Percentiles rank a stretch among this genome's conserved stretches.
Conservation (phyloP, 2,888 invertebrate species). For the Pollenia amentaria region DNA sequence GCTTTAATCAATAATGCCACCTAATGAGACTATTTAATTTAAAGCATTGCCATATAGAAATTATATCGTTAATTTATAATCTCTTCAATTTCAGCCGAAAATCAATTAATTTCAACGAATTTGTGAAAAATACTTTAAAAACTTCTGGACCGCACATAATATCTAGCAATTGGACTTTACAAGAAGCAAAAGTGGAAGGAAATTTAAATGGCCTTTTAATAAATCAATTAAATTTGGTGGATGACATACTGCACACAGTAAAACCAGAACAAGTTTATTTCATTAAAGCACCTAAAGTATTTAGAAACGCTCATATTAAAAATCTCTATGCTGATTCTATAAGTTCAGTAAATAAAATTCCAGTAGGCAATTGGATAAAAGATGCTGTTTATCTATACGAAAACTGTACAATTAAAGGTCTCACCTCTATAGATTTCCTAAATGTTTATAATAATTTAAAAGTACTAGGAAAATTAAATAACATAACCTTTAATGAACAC, state of each 20-base stretch:
- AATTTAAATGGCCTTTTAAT: conserved; percentile 82
- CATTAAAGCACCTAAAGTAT: conserved; percentile 84
- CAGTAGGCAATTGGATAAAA: conserved; percentile 85
- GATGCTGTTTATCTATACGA: conserved; percentile 84
- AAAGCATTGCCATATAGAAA: conserved; percentile 1
- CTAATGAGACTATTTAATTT: neutral
- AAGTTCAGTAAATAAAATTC: conserved; percentile 84
- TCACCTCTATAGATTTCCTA: conserved; percentile 80
- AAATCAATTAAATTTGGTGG: conserved; percentile 85
- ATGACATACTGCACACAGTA: conserved; percentile 85
- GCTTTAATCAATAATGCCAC: too few relatives aligned
- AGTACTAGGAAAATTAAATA: conserved; percentile 82
- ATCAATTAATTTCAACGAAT: conserved; percentile 82
- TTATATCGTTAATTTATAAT: neutral
- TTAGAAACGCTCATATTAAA: conserved; percentile 82
- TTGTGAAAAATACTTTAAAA: conserved; percentile 84
- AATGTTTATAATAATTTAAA: conserved; percentile 80
- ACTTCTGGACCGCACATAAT: conserved; percentile 84
- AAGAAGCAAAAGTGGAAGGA: conserved; percentile 78
- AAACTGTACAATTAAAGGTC: conserved; percentile 84
- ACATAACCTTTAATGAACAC: conserved; percentile 82
- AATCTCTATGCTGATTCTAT: conserved; percentile 81
- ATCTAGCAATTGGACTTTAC: conserved; percentile 80
- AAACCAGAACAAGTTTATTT: conserved; percentile 83
- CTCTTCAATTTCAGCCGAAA: conserved; percentile 74